These are phyloP conservation scores for Eonycteris spelaea DNA, from an alignment of 2,113 vertebrate genomes.

Conservation along the genomic window DNA sequence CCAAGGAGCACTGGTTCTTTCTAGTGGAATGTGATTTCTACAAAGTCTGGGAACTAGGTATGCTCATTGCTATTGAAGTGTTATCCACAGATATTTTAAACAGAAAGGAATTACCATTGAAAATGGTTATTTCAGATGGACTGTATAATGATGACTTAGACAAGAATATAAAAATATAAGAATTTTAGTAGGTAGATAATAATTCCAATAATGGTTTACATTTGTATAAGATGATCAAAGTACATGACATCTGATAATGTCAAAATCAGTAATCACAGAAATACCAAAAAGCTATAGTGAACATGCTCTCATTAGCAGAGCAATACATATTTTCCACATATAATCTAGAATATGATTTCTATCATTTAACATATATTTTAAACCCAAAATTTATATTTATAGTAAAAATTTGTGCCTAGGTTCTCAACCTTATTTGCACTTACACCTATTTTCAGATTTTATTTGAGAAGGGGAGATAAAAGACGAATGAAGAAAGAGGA, in stretches of 20 bases:
- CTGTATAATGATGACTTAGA: conserved; percentile 18
- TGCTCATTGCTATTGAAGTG: not conserved
- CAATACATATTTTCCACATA: not conserved
- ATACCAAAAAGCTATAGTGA: not conserved
- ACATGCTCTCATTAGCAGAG: not conserved
- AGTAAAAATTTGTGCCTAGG: not conserved
- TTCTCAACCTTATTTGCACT: conserved; percentile 29
- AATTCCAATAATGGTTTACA: conserved; percentile 12
- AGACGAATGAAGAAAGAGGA: conserved; percentile 27
- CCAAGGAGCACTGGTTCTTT: not conserved
- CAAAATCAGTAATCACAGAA: not conserved
- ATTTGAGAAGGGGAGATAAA: not conserved
- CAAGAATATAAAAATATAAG: not conserved
- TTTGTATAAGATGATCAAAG: conserved; percentile 8
- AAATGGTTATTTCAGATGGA: not conserved
- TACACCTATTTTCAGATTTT: conserved; percentile 28
- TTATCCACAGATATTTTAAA: conserved; percentile 29
- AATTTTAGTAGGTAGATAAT: not conserved
- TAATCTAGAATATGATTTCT: not conserved
- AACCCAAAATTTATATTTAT: conserved; percentile 34
- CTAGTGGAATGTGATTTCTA: not conserved
- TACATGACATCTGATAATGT: not conserved
- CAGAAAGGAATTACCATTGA: not conserved
- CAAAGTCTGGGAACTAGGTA: not conserved
- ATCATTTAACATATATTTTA: conserved; percentile 32